Base-by-base conservation (phyloP, 92 coral and sea anemone species). In the Paramuricea clavata region DNA sequence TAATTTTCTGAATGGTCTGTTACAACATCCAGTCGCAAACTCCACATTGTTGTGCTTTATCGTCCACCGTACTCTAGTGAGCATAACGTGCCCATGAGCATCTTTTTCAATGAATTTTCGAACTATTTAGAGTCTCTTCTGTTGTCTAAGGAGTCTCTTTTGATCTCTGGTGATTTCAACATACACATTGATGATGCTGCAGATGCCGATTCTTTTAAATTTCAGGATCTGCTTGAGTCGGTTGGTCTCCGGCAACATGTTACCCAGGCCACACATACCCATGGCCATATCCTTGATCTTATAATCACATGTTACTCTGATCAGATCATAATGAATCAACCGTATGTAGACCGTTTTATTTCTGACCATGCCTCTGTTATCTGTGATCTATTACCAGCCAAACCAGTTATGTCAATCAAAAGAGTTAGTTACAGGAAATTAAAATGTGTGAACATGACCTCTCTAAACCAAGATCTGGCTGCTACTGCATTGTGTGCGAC, bases 21-120 rank as follows among this genome's bases (percentile, higher is more conserved):
- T 21, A 32, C 79, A 22, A 12, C 56, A 42, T 49, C 52, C n/a
- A 26, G 42, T 16, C 79, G 35, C n/a, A 73, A 73, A 26, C 79
- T 73, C 79, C 79, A 54, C 56, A 73, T 71, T 26, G 30, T 71
- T 19, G 13, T 71, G 49, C 41, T 71, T 9, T 90, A 90, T 57
- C 88, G 90, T 13, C 87, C 85, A 23, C 90, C 93, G 35, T 85
- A 90, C 64, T 90, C 90, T 10, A 78, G 39, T 0, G 85, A 74
- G 22, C 93, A 86, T 69, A 64, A 47, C 27, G 88, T 81, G 30
- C 23, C 90, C 26, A 86, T 59, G 28, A 86, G 81, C 25, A 50
- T 59, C 13, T 86, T 90, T 65, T 90, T 90, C 68, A 67, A 73
- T 23, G 90, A 90, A 74, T 90, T 90, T 65, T 73, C 93, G 44